A percentile compares a stretch with the other conserved stretches of the same genome.
phyloP scores from a whole-genome alignment of 2,797 vertebrate genomes.

The Eulemur mongoz region DNA sequence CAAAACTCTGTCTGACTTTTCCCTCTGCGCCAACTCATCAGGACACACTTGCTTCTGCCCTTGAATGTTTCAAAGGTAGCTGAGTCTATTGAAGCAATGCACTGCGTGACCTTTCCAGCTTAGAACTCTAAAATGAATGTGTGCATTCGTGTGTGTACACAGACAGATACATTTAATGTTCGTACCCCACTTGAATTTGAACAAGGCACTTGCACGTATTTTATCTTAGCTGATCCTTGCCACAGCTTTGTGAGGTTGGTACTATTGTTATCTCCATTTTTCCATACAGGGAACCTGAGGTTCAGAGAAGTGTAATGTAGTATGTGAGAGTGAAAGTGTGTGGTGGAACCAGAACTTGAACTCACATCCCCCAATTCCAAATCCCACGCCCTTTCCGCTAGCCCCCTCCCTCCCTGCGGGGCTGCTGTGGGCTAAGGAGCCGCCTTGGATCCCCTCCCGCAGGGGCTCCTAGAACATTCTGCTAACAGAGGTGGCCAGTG shows the following conservation, averaged over 20 bases:
- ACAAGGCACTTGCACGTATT: neutral
- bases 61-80: neutral
- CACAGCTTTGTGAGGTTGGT: neutral
- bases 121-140: neutral
- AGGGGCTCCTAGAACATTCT: neutral
- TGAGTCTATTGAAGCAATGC: neutral
- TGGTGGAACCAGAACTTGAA: neutral
- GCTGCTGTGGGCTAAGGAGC: no score
- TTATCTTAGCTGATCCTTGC: neutral
- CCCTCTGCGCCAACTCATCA: neutral
- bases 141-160: neutral
- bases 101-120: neutral
- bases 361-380: neutral
- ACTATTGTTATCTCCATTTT: neutral
- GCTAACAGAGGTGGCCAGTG: neutral
- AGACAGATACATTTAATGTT: fast-evolving
- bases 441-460: fast-evolving
- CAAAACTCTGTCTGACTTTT: neutral
- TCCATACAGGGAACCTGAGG: neutral
- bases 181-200: neutral
- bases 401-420: neutral
- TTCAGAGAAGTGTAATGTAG: neutral
- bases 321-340: neutral
- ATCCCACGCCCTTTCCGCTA: neutral
- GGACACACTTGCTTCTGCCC: neutral